phyloP scores from a whole-genome alignment of 2,113 vertebrate genomes.

The Columba janthina region DNA sequence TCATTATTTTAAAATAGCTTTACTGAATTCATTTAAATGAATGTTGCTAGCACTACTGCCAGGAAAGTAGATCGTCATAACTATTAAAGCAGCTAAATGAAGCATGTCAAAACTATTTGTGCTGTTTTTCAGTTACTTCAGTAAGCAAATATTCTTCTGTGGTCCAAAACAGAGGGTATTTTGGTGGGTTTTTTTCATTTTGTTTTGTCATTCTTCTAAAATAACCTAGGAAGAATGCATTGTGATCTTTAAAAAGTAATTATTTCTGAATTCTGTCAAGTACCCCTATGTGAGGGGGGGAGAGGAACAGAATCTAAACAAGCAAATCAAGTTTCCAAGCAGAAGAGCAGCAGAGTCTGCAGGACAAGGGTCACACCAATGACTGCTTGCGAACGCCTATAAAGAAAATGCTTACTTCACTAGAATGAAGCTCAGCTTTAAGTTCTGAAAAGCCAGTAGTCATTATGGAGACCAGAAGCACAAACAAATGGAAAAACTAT shows the following conservation, averaged over 20 bases:
- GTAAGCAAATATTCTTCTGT: not conserved
- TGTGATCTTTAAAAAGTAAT: not conserved
- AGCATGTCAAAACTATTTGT: not conserved
- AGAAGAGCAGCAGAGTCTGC: not conserved
- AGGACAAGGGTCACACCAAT: not conserved
- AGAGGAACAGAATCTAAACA: not conserved
- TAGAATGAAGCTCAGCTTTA: not conserved
- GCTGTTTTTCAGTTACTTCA: not conserved
- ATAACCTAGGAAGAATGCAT: not conserved
- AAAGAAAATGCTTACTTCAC: not conserved
- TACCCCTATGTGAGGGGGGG: rapidly evolving
- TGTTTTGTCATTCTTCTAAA: not conserved
- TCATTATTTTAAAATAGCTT: not conserved
- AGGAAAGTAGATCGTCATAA: not conserved
- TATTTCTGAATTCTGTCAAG: not conserved
- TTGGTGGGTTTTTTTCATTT: not conserved
- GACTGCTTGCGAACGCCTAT: not conserved
- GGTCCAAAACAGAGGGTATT: not conserved
- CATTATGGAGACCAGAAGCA: not conserved
- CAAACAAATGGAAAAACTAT: not conserved
- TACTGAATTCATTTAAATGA: not conserved
- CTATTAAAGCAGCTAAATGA: not conserved
- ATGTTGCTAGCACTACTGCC: not conserved
- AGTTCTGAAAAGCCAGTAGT: not conserved
- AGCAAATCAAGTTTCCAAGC: not conserved